Percentiles rank a stretch among this genome's conserved stretches.
Evolutionary conservation across 2,113 vertebrate genomes (phyloP).

Genomic region (Psophia crepitans): DNA sequence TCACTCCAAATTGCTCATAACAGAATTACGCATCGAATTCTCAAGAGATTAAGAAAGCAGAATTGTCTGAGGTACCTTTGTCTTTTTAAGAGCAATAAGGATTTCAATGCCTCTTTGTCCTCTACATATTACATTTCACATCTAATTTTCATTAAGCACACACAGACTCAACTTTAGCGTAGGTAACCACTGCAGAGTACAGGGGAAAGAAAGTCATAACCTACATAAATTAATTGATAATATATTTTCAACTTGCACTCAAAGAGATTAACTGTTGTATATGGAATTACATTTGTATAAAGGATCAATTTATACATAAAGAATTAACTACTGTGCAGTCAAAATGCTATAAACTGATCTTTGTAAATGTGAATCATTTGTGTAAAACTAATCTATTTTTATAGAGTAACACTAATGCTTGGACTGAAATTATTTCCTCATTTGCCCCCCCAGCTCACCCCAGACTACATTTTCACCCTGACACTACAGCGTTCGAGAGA

Average conservation of each 20-base stretch:
- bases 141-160: conserved; percentile 49
- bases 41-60: conserved; percentile 2
- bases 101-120: conserved; percentile 46
- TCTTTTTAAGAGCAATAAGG: conserved; percentile 30
- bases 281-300: conserved; percentile 15
- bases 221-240: conserved; percentile 7
- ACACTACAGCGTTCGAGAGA: neutral
- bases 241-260: neutral
- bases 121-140: conserved; percentile 50
- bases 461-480: neutral
- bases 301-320: conserved; percentile 28
- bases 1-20: neutral
- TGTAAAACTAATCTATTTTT: neutral
- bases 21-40: neutral
- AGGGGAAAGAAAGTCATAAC: neutral
- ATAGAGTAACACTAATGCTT: neutral
- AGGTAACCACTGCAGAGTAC: neutral
- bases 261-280: neutral
- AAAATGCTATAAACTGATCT: conserved; percentile 11
- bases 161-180: neutral
- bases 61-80: conserved; percentile 23
- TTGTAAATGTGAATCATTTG: neutral
- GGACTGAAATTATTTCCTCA: neutral
- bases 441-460: neutral
- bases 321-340: neutral